Percentiles rank a stretch among this genome's conserved stretches.
Evolutionary conservation across 1,140 invertebrate species (phyloP).

Genomic region (Myzus persicae): DNA sequence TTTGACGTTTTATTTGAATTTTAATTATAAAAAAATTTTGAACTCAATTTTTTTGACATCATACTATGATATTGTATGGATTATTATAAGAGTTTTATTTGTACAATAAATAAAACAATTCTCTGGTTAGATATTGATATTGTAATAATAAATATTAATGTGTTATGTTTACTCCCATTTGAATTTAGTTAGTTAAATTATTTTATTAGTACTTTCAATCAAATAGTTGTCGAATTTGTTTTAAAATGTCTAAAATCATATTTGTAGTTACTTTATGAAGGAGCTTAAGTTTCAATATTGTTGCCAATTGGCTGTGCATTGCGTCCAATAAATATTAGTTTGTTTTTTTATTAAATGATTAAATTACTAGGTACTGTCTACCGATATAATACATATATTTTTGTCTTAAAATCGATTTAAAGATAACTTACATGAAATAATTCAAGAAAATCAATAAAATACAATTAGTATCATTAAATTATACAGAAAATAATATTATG

Average conservation of each 20-base stretch:
- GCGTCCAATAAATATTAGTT: background rate
- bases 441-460: background rate
- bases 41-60: background rate
- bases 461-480: background rate
- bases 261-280: background rate
- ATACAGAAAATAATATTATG: no score
- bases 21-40: background rate
- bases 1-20: background rate
- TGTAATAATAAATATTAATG: background rate
- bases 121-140: background rate
- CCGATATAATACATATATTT: no score
- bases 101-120: no score
- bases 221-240: background rate
- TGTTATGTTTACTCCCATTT: background rate
- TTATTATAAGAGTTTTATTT: no score
- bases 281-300: background rate
- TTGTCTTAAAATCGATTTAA: background rate
- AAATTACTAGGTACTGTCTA: background rate
- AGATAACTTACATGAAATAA: background rate
- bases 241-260: background rate
- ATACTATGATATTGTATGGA: background rate
- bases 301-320: background rate
- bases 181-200: background rate
- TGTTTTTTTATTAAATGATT: background rate
- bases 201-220: background rate